Base-by-base conservation (phyloP, 2,888 invertebrate genomes). In the Oscheius sp. region DNA sequence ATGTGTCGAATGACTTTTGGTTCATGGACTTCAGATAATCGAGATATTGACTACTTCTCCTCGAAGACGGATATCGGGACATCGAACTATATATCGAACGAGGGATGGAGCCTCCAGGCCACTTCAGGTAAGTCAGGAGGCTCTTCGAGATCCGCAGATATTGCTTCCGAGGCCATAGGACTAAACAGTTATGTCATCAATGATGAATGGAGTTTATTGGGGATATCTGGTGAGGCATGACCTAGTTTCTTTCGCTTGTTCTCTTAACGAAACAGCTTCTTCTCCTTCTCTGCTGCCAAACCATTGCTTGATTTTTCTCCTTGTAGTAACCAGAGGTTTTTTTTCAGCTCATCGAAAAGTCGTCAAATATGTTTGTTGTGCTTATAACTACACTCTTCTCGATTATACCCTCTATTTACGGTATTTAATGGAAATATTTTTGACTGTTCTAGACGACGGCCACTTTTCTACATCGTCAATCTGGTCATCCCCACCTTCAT, bases 401-500 rank as follows among this genome's bases (percentile, higher is more conserved):
- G 65, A 68, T n/a, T 74, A 62, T 57, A 65, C 63, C 9, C 32
- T 77, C 33, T 68, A 62, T 47, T 38, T 77, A 30, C 61, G 67
- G 44, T 64, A 22, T 28, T 9, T n/a, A 64, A 17, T 56, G n/a
- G n/a, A 51, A 30, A 33, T 8, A 8, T 59, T 9, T 6, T 8
- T 44, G 12, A n/a, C 12, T n/a, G 9, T 44, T 59, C 12, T 26
- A 67, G 67, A 54, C 67, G 77, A n/a, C 68, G 74, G 28, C 75
- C 78, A 14, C 59, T 77, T 30, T 77, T 73, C 70, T 77, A 75
- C 57, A 30, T 77, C 12, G 65, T 72, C 38, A 75, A 75, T 41
- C 62, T 75, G 28, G 69, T 75, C 38, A 64, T 75, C 22, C 74
- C 74, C 8, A 73, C 73, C 17, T 71, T 68, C 4, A 86, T 86